phyloP scores from a whole-genome alignment of 2,113 vertebrate genomes.

The Albula glossodonta region DNA sequence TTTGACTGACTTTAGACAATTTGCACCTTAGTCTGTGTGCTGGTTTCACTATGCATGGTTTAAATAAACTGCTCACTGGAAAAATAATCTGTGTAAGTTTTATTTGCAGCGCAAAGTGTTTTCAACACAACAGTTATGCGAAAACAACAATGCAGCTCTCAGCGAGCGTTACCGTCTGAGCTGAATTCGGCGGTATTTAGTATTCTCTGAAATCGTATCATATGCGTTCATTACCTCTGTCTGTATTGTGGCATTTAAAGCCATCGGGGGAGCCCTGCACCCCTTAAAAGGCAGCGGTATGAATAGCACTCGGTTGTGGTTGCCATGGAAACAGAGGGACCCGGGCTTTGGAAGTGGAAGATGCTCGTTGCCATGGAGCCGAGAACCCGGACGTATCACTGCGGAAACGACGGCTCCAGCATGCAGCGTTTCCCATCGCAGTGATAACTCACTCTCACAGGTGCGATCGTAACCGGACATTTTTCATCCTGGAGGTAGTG shows the following conservation, averaged over 20 bases:
- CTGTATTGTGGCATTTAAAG: background rate
- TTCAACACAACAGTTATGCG: no score
- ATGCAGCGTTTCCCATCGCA: background rate
- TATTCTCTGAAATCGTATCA: background rate
- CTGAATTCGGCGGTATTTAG: no score
- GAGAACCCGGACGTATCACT: background rate
- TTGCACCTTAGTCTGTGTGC: no score
- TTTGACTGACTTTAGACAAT: no score
- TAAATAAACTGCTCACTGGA: no score
- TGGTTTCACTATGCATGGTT: no score
- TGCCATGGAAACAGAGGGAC: slow-evolving; percentile 2
- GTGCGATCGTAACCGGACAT: background rate
- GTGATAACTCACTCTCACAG: background rate
- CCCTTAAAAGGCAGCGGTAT: no score
- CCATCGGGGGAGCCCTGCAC: background rate
- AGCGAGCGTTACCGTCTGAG: no score
- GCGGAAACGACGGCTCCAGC: background rate
- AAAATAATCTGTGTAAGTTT: no score
- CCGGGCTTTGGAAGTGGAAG: background rate
- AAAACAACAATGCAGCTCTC: no score
- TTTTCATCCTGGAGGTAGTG: background rate
- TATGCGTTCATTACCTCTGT: background rate
- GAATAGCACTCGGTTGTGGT: background rate
- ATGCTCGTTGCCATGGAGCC: slow-evolving; percentile 6
- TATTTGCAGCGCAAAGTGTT: no score